These are phyloP conservation scores for Acanthurus lineatus DNA, from an alignment of 2,797 vertebrate genomes.

Conservation along the genomic window DNA sequence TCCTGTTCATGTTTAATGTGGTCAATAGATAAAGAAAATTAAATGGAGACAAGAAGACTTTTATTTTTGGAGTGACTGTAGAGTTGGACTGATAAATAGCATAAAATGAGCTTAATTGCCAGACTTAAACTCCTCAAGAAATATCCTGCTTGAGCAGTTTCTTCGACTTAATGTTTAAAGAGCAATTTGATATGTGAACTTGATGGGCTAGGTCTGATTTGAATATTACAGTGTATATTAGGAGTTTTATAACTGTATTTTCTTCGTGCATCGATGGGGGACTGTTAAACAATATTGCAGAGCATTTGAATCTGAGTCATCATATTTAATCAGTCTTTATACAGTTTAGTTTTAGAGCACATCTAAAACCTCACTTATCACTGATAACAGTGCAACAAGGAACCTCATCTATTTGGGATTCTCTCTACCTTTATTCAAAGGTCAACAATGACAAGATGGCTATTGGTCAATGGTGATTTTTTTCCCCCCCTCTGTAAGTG, in stretches of 20 bases:
- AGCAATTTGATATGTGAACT: background rate
- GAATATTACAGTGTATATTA: background rate
- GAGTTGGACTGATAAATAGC: background rate
- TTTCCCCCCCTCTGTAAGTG: too few species aligned
- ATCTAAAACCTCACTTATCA: too few species aligned
- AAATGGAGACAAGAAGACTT: conserved; percentile 7
- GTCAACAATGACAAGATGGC: background rate
- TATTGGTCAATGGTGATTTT: background rate
- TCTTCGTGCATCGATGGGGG: background rate
- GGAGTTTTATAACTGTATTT: background rate
- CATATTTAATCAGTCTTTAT: too few species aligned
- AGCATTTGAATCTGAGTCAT: too few species aligned
- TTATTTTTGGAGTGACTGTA: background rate
- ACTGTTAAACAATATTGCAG: too few species aligned
- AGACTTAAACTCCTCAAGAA: background rate
- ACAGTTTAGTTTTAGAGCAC: too few species aligned
- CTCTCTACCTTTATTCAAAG: background rate
- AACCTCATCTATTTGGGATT: background rate
- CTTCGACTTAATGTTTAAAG: too few species aligned
- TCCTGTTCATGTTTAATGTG: conserved; percentile 1
- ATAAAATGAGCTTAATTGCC: conserved; percentile 11
- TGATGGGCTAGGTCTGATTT: background rate
- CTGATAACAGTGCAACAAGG: too few species aligned
- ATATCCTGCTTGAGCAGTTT: background rate
- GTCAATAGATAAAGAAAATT: background rate